Evolutionary conservation across 2,888 invertebrate genomes (phyloP).

Genomic region (Ectemnius lituratus): DNA sequence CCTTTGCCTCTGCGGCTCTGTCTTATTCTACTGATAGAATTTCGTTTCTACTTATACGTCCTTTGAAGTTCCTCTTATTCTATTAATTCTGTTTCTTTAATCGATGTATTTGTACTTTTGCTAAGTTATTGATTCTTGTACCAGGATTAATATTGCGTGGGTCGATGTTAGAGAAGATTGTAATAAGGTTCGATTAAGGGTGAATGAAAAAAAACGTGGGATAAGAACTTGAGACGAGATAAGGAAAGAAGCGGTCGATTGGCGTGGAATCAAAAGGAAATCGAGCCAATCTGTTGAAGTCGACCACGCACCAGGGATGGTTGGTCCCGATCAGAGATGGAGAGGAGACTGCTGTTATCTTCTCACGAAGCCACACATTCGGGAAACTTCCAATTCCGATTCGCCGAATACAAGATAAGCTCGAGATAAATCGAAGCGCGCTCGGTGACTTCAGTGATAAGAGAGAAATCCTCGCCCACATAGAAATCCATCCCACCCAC

Average conservation of each 20-base stretch:
- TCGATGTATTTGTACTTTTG: too few relatives aligned
- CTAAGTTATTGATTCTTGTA: too few relatives aligned
- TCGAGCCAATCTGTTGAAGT: conserved; percentile 22
- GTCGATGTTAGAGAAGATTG: too few relatives aligned
- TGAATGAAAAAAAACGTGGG: too few relatives aligned
- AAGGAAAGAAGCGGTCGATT: neutral
- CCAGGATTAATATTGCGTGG: too few relatives aligned
- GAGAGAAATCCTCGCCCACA: conserved; percentile 8
- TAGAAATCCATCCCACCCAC: too few relatives aligned
- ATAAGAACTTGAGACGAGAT: too few relatives aligned
- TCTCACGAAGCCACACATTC: conserved; percentile 31
- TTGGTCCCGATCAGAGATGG: conserved; percentile 38
- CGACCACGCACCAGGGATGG: conserved; percentile 14
- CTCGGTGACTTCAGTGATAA: conserved; percentile 45
- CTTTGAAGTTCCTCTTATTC: too few relatives aligned
- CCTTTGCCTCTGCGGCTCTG: neutral
- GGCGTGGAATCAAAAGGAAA: conserved; percentile 13
- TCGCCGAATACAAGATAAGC: conserved; percentile 45
- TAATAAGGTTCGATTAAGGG: too few relatives aligned
- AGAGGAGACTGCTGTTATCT: conserved; percentile 8
- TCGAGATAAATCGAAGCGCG: conserved; percentile 39
- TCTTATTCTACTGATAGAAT: too few relatives aligned
- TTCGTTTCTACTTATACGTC: too few relatives aligned
- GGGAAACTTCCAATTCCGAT: conserved; percentile 48
- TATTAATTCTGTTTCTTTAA: too few relatives aligned